Evolutionary conservation across 2,113 vertebrate species (phyloP), one percentile per base, ranked within the genome.

Genomic region (Rynchops niger): DNA sequence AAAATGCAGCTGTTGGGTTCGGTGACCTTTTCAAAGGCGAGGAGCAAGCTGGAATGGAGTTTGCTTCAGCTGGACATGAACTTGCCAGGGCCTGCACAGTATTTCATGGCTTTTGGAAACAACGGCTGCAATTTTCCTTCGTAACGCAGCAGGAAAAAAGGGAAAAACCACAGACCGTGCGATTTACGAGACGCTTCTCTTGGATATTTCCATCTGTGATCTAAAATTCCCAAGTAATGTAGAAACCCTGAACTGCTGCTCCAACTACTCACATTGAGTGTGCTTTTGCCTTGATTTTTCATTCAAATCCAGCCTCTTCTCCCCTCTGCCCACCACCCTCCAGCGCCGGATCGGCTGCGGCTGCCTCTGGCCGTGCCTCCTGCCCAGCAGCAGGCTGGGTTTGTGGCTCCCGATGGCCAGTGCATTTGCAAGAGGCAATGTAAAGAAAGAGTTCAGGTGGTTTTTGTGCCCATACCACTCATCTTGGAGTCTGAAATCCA

Each of bases 21-120:
- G 0, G 66, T 81, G 90, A 79, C 81, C 88, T 93, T 82, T 63
- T 30, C 2, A 5, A 90, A 95, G 42, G 69, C 19, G 3, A 89
- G 63, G 18, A 2, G 9, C n/a, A 43, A 22, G n/a, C 56, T 70
- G 53, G 71, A 91, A 36, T 16, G 45, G 56, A 42, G 71, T 83
- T 86, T 94, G 55, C 79, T 83, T 93, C 88, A 69, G 67, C 76
- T 92, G 82, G 30, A 62, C 3, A 2, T 26, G 58, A 87, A 65
- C 71, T 78, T 88, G 93, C 83, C 88, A 73, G 83, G 65, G 50
- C 77, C 72, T 49, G 53, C 36, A 8, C 0, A 0, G 27, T 18
- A 52, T 87, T 89, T 91, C 61, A 88, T 62, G 86, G 82, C 71
- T 95, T 95, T 94, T 93, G 81, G 93, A 96, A 96, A 70, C 53